phyloP scores from a whole-genome alignment of 2,888 invertebrate genomes.

The Amphimallon solstitiale region DNA sequence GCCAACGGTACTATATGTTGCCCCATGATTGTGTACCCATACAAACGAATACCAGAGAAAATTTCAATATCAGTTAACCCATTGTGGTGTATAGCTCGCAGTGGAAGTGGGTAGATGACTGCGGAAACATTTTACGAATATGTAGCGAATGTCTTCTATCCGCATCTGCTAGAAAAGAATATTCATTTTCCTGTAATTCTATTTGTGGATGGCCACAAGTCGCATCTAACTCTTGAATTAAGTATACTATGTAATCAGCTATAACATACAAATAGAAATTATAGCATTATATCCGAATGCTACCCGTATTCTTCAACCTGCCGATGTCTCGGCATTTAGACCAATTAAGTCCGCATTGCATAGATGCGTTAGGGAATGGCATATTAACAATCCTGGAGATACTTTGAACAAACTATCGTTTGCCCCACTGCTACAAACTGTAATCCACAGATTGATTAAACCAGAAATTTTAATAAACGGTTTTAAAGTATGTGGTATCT shows the following conservation, averaged over 20 bases:
- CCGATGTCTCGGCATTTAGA: neutral
- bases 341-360: neutral
- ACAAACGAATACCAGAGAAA: constrained; percentile 55
- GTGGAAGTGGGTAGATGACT: constrained; percentile 61
- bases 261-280: neutral
- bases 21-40: constrained; percentile 55
- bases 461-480: neutral
- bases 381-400: neutral
- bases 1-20: constrained; percentile 44
- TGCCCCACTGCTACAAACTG: neutral
- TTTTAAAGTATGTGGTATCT: neutral
- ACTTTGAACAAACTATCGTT: neutral
- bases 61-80: constrained; percentile 53
- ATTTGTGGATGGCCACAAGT: neutral
- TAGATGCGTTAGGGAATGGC: neutral
- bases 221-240: neutral
- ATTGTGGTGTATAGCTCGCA: constrained; percentile 57
- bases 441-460: neutral
- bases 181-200: neutral
- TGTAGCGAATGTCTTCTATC: constrained; percentile 41
- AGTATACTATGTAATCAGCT: neutral
- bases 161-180: neutral
- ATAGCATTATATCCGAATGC: constrained; percentile 5
- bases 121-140: constrained; percentile 58
- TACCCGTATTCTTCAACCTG: neutral